Conservation (phyloP, 2,888 invertebrate species). For the Metacarcinus magister region DNA sequence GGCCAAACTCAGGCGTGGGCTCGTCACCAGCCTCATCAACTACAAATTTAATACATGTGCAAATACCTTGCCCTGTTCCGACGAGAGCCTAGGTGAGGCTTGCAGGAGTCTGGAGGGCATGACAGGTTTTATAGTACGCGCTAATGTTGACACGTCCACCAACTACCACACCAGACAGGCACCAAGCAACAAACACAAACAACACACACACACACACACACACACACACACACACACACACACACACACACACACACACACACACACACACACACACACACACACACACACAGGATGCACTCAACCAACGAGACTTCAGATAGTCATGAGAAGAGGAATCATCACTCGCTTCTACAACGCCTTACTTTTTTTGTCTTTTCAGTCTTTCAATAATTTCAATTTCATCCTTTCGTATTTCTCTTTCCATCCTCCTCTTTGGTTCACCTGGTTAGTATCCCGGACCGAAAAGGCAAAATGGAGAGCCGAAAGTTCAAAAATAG, state of each 20-base stretch:
- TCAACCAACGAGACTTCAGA: too few species aligned
- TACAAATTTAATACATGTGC: constrained; percentile 10
- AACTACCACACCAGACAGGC: neutral
- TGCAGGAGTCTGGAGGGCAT: neutral
- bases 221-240: neutral
- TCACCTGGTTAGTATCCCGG: neutral
- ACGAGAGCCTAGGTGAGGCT: neutral
- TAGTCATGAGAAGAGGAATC: too few species aligned
- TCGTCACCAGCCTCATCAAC: neutral
- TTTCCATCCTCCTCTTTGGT: neutral
- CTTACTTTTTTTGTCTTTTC: too few species aligned
- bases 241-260: too few species aligned
- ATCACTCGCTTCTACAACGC: too few species aligned
- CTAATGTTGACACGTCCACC: constrained; percentile 60
- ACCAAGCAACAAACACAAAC: neutral
- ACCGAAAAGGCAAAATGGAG: neutral
- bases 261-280: too few species aligned
- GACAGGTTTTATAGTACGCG: constrained; percentile 48
- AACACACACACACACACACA: neutral
- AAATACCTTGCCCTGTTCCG: neutral
- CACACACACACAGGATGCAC: too few species aligned
- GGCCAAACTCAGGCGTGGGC: neutral
- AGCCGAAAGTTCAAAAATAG: neutral
- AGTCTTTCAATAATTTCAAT: too few species aligned
- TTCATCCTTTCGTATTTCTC: neutral